phyloP scores from a whole-genome alignment of 1,140 invertebrate genomes.

The Lasioglossum baleicum region DNA sequence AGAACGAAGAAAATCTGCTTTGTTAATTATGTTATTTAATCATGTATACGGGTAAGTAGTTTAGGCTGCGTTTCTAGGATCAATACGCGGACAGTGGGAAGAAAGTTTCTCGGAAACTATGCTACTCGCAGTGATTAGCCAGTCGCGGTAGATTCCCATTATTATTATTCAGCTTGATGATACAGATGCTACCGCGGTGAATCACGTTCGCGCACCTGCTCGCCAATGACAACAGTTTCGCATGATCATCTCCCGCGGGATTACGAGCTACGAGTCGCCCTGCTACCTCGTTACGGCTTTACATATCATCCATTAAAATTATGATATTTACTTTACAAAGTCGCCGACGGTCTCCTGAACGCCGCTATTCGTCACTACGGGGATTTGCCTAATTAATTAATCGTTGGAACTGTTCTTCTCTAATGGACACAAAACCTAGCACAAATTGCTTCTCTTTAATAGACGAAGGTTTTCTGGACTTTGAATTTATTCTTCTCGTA shows the following conservation, averaged over 20 bases:
- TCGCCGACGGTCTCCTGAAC: too few relatives aligned
- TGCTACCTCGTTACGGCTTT: slow-evolving; percentile 12
- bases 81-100: too few relatives aligned
- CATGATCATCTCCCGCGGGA: slow-evolving; percentile 8
- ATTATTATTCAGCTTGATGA: neutral
- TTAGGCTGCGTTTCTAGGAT: too few relatives aligned
- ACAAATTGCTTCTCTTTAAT: too few relatives aligned
- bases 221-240: slow-evolving; percentile 14
- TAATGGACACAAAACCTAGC: neutral
- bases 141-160: too few relatives aligned
- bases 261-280: neutral
- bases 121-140: neutral
- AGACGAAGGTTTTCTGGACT: too few relatives aligned
- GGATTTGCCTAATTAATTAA: slow-evolving; percentile 5
- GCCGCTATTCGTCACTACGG: neutral
- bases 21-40: too few relatives aligned
- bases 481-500: too few relatives aligned
- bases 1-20: too few relatives aligned
- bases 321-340: slow-evolving; percentile 4
- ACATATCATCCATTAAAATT: slow-evolving; percentile 38
- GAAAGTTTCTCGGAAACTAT: neutral
- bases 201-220: slow-evolving; percentile 26
- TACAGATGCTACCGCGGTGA: neutral
- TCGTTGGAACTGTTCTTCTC: neutral
- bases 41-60: too few relatives aligned